Conservation (phyloP, 2,113 vertebrate species). For the Hipposideros armiger region DNA sequence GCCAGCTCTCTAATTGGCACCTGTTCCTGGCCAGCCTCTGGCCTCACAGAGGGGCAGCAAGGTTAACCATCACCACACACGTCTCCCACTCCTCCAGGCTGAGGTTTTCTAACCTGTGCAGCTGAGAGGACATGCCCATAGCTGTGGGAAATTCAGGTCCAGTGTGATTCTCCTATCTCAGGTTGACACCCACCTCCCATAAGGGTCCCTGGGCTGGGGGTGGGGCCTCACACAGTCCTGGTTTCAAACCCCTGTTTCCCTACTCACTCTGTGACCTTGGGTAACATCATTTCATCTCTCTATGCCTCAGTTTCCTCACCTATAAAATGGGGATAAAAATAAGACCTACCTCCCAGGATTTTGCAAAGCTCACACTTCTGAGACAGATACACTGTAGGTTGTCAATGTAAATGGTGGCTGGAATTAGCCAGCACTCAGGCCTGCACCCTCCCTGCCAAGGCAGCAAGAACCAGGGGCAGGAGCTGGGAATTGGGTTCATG, state of each 20-base stretch:
- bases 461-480: not conserved
- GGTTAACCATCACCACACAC: not conserved
- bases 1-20: not conserved
- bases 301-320: not conserved
- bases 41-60: not conserved
- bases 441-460: not conserved
- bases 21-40: not conserved
- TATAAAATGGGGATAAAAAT: slow-evolving; percentile 6
- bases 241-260: not conserved
- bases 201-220: not conserved
- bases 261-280: not conserved
- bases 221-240: not conserved
- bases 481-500: not conserved
- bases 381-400: not conserved
- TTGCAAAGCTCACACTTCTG: not conserved
- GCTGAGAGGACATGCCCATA: not conserved
- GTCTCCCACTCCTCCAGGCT: not conserved
- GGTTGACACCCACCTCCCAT: not conserved
- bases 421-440: not conserved
- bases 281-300: not conserved
- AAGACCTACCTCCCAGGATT: not conserved
- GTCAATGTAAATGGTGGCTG: accelerated
- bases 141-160: not conserved
- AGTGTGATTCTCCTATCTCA: not conserved
- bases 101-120: not conserved